Evolutionary conservation across 2,888 invertebrate species (phyloP).

Genomic region (Eupithecia tripunctaria): DNA sequence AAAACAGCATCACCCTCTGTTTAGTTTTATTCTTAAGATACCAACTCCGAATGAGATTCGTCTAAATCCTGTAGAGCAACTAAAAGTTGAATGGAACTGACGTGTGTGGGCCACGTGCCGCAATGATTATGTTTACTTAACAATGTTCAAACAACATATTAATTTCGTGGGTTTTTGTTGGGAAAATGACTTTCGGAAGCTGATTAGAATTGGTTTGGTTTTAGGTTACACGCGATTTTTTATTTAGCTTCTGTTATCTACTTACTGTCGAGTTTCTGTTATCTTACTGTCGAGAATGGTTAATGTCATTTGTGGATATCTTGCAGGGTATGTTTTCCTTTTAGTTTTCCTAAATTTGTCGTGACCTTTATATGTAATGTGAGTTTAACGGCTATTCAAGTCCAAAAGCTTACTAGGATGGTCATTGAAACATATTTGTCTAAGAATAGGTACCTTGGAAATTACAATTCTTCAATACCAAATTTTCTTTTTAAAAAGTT

Average conservation of each 20-base stretch:
- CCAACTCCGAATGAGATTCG: slow-evolving; percentile 76
- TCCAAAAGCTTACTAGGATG: neutral
- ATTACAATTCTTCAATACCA: no score
- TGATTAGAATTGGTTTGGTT: slow-evolving; percentile 46
- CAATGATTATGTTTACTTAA: slow-evolving; percentile 81
- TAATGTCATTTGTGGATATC: neutral
- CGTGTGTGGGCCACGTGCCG: slow-evolving; percentile 75
- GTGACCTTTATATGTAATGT: neutral
- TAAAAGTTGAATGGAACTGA: slow-evolving; percentile 63
- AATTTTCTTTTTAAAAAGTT: no score
- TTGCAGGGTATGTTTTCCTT: neutral
- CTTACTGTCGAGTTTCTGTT: neutral
- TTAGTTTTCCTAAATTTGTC: neutral
- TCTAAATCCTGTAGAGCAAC: slow-evolving; percentile 74
- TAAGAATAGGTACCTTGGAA: neutral
- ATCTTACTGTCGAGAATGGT: neutral
- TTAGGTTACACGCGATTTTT: slow-evolving; percentile 18
- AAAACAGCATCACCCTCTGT: slow-evolving; percentile 81
- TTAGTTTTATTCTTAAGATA: slow-evolving; percentile 81
- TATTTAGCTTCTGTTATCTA: neutral
- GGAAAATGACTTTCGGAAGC: slow-evolving; percentile 75
- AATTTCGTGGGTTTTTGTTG: slow-evolving; percentile 78
- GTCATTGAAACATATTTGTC: neutral
- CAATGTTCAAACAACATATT: slow-evolving; percentile 84
- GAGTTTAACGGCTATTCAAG: neutral